phyloP scores from a whole-genome alignment of 2,888 invertebrate genomes.

The Perdita meconis region DNA sequence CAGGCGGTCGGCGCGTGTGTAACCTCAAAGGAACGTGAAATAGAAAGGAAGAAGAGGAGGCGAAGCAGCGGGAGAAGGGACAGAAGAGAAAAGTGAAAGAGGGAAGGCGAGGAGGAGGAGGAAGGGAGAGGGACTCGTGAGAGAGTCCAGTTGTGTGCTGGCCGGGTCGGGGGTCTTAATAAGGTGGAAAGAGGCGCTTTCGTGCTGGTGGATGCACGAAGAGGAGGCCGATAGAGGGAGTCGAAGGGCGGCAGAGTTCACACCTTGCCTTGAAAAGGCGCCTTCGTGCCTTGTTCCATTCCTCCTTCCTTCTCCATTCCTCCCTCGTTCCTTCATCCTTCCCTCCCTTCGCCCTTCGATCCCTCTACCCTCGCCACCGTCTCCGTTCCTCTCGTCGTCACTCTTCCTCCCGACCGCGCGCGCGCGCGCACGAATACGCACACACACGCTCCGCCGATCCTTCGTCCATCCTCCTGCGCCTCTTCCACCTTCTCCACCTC shows the following conservation, averaged over 20 bases:
- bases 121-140: constrained; percentile 60
- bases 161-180: constrained; percentile 71
- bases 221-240: constrained; percentile 68
- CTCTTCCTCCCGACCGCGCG: constrained; percentile 18
- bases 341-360: constrained; percentile 14
- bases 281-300: constrained; percentile 68
- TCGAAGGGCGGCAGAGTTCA: constrained; percentile 73
- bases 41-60: constrained; percentile 6
- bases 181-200: constrained; percentile 74
- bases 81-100: constrained; percentile 23
- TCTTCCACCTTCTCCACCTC: constrained; percentile 56
- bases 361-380: constrained; percentile 31
- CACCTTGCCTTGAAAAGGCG: constrained; percentile 75
- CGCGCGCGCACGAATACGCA: background rate
- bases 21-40: constrained; percentile 46
- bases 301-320: constrained; percentile 56
- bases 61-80: constrained; percentile 9
- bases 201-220: constrained; percentile 67
- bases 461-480: constrained; percentile 54
- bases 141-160: constrained; percentile 69
- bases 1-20: constrained; percentile 46
- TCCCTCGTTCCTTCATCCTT: constrained; percentile 41
- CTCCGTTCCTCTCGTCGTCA: constrained; percentile 24
- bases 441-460: constrained; percentile 30
- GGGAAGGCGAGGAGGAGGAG: constrained; percentile 46